phyloP scores from a whole-genome alignment of 2,113 vertebrate genomes.

The Pontoporia blainvillei region DNA sequence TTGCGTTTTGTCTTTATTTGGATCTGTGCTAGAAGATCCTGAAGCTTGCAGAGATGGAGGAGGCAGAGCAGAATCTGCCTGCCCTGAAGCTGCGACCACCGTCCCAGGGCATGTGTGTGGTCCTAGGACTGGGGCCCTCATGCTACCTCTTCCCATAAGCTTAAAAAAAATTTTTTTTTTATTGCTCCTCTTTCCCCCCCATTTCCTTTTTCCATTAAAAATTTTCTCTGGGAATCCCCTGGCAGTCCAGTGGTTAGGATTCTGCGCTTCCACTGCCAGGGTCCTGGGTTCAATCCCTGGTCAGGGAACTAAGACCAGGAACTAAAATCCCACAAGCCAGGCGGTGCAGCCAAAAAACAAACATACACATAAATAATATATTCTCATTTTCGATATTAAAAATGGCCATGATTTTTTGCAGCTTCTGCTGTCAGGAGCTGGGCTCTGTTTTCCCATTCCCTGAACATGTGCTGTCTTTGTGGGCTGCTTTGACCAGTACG shows the following conservation, averaged over 20 bases:
- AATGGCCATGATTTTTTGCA: neutral
- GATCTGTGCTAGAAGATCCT: neutral
- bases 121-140: neutral
- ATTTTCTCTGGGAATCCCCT: neutral
- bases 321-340: too few species aligned
- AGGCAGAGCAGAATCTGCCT: neutral
- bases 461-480: neutral
- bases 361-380: too few species aligned
- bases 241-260: too few species aligned
- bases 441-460: neutral
- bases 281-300: too few species aligned
- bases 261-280: too few species aligned
- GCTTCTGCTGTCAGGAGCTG: neutral
- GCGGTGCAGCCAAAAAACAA: too few species aligned
- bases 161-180: neutral
- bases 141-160: neutral
- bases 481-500: neutral
- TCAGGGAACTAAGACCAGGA: too few species aligned
- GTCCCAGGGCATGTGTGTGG: too few species aligned
- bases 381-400: neutral
- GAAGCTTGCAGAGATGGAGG: neutral
- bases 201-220: neutral
- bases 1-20: neutral
- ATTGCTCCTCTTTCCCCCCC: neutral
- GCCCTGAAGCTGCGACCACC: neutral